Evolutionary conservation across 2,888 invertebrate genomes (phyloP), one percentile per base, ranked within the genome.

Genomic region (Linnaemya vulpina): DNA sequence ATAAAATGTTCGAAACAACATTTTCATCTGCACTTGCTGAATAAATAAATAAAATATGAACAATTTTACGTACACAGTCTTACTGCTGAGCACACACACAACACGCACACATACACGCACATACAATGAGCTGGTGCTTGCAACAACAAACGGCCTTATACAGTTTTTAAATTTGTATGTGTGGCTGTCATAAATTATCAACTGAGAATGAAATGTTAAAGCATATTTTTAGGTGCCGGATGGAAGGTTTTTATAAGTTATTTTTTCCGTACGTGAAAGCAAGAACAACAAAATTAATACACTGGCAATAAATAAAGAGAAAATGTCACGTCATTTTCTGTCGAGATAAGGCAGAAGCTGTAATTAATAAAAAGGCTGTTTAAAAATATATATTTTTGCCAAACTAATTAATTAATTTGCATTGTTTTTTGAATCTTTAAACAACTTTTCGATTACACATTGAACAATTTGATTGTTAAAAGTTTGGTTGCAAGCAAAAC

Each of bases 1-100:
- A 80, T 80, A 65, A 80, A 80, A 74, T 67, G 63, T 65, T 58
- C 58, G 49, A 38, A 80, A 67, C 38, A 70, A 53, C 63, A 79
- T 67, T 58, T 46, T 15, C 15, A 67, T 67, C n/a, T 58, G 11
- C 73, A 38, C 55, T 67, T 67, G 58, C 49, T 73, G 49, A 58
- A 73, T 65, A 58, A 65, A 73, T 73, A 73, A 79, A 73, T 80
- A 67, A 73, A 58, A 58, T 58, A 80, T 58, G 49, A 73, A 65
- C 22, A 38, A 22, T 58, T 62, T 60, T 15, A 22, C 43, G 17
- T 43, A 43, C 40, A 65, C 38, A 25, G 17, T 11, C 17, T 13
- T 5, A 22, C 25, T 40, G 13, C 5, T 55, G 9, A n/a, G n/a
- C n/a, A n/a, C n/a, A n/a, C n/a, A n/a, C n/a, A n/a, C n/a, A n/a